Conservation (phyloP, 2,888 invertebrate species). For the Tetanocera ferruginea region DNA sequence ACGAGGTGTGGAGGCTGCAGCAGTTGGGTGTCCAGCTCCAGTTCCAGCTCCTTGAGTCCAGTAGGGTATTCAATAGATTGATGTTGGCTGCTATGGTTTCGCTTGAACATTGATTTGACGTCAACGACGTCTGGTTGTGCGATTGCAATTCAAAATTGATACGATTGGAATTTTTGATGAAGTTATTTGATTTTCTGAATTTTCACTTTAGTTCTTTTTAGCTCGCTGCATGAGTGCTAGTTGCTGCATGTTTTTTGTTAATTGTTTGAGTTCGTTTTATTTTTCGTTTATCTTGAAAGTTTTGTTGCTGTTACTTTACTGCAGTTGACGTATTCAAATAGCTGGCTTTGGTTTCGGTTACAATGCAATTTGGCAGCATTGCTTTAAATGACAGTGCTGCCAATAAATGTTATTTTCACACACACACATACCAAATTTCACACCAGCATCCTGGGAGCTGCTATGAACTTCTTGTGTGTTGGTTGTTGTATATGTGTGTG, state of each 20-base stretch:
- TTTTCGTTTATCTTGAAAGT: not conserved
- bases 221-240: not conserved
- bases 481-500: no score
- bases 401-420: no score
- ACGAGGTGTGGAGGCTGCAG: not conserved
- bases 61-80: not conserved
- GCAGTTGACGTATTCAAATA: not conserved
- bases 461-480: no score
- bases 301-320: not conserved
- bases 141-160: constrained; percentile 5
- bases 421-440: no score
- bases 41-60: not conserved
- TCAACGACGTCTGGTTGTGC: not conserved
- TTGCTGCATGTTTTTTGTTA: not conserved
- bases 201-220: not conserved
- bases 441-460: no score
- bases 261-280: not conserved
- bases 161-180: constrained; percentile 9
- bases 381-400: no score
- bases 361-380: not conserved
- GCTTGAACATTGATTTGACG: not conserved
- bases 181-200: constrained; percentile 19
- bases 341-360: not conserved
- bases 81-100: not conserved
- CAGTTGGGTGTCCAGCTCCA: not conserved